Evolutionary conservation across 2,113 vertebrate species (phyloP), one percentile per base, ranked within the genome.

Genomic region (Syrrhaptes paradoxus): DNA sequence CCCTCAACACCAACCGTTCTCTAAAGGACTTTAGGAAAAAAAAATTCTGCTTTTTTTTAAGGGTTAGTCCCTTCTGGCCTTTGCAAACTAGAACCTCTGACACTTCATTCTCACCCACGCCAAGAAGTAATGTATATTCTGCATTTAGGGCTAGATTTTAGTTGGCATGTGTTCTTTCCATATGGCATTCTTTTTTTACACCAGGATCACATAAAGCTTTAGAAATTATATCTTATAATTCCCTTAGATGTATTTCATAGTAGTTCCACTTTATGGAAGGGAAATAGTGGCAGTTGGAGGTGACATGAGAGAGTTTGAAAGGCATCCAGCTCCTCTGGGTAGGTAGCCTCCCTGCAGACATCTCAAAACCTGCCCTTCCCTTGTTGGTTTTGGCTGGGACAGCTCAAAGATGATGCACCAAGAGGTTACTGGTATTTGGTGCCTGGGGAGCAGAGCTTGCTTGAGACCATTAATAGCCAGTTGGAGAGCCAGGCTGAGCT

Each of bases 161-260:
- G 65, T 88, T 85, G 70, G 76, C 94, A 95, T 76, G 66, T 94
- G 32, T 54, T 94, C 86, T 78, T 95, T 81, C 90, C 80, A 92
- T 88, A 92, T 89, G 85, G 73, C 29, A 31, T 78, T 87, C 81
- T 76, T 82, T 84, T 78, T 85, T 59, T 85, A 52, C 28, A 45
- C 46, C 34, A 73, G 17, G 9, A 83, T 74, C 67, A 57, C 31
- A 62, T n/a, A 75, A 95, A 88, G 62, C 61, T 85, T 92, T 75
- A 89, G 18, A 78, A 87, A 87, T 89, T n/a, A 87, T 75, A 88
- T 72, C 25, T 71, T 80, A 6, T 24, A 11, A 54, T 87, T 87
- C n/a, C 21, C 55, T 93, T 67, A 51, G 48, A 55, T 17, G 26
- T 17, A 48, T 89, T 89, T 75, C 32, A 65, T 38, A 49, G 62